phyloP scores from a whole-genome alignment of 2,113 vertebrate species.

The Pedionomus torquatus region DNA sequence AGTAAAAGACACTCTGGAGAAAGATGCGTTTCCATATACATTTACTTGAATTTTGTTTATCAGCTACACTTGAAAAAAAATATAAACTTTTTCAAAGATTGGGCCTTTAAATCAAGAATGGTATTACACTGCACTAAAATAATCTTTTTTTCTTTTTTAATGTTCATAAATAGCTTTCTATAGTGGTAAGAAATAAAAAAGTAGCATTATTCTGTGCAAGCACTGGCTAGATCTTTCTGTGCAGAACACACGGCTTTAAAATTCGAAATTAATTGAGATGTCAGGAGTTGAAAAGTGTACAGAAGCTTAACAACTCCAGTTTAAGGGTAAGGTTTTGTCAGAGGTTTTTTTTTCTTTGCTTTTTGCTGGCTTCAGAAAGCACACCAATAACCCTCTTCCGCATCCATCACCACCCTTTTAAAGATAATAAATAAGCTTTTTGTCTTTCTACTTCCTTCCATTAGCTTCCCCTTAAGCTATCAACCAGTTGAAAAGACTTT shows the following conservation, averaged over 20 bases:
- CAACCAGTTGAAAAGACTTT: conserved; percentile 32
- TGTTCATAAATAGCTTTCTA: not conserved
- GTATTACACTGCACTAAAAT: not conserved
- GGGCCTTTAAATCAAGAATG: not conserved
- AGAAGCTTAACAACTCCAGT: not conserved
- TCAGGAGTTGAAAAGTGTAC: not conserved
- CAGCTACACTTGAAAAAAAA: not conserved
- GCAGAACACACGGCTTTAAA: not conserved
- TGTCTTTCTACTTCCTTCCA: conserved; percentile 19
- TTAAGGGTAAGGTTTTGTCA: not conserved
- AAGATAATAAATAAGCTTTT: conserved; percentile 33
- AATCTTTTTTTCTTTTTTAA: not conserved
- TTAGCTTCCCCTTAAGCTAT: conserved; percentile 43
- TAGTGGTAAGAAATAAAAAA: not conserved
- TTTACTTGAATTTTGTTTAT: not conserved
- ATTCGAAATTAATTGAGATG: not conserved
- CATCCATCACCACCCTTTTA: not conserved
- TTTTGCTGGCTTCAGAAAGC: not conserved
- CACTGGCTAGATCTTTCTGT: not conserved
- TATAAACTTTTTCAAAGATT: not conserved
- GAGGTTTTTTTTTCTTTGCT: not conserved
- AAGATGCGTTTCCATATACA: not conserved
- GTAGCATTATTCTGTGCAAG: not conserved
- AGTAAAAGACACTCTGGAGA: not conserved
- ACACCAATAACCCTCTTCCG: not conserved